phyloP scores from a whole-genome alignment of 2,888 invertebrate species.

The Boloria selene region DNA sequence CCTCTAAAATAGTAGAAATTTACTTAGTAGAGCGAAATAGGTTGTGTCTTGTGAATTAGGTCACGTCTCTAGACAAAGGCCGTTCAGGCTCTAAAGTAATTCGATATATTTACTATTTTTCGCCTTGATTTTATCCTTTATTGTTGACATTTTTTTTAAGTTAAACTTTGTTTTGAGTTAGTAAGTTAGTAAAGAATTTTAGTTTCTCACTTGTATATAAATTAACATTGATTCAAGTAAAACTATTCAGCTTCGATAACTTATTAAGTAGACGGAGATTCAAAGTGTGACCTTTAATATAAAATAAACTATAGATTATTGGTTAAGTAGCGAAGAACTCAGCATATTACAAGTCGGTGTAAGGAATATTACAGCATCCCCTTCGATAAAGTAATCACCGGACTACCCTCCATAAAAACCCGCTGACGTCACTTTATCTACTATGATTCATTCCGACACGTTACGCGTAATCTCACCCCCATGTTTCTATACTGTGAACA shows the following conservation, averaged over 20 bases:
- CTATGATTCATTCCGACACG: constrained; percentile 61
- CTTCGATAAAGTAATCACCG: constrained; percentile 19
- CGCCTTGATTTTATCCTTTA: constrained; percentile 36
- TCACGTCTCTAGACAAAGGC: constrained; percentile 64
- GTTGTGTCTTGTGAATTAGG: constrained; percentile 73
- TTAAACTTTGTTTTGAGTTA: neutral
- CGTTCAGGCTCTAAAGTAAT: constrained; percentile 56
- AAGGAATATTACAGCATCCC: constrained; percentile 1
- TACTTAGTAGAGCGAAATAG: constrained; percentile 51
- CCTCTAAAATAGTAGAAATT: constrained; percentile 38
- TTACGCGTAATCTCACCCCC: constrained; percentile 51
- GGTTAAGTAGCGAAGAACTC: too few species aligned
- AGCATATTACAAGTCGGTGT: neutral
- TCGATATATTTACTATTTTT: constrained; percentile 53
- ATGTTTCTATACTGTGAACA: constrained; percentile 11
- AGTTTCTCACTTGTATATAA: too few species aligned
- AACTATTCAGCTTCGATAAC: neutral
- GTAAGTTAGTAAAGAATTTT: too few species aligned
- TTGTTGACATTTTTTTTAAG: constrained; percentile 21
- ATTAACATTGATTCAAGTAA: too few species aligned
- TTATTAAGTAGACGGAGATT: neutral
- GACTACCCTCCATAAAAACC: constrained; percentile 44
- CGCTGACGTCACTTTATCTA: constrained; percentile 49
- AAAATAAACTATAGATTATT: too few species aligned
- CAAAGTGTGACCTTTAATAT: neutral